phyloP scores from a whole-genome alignment of 2,113 vertebrate genomes.

The Petrocephalus zakoni region DNA sequence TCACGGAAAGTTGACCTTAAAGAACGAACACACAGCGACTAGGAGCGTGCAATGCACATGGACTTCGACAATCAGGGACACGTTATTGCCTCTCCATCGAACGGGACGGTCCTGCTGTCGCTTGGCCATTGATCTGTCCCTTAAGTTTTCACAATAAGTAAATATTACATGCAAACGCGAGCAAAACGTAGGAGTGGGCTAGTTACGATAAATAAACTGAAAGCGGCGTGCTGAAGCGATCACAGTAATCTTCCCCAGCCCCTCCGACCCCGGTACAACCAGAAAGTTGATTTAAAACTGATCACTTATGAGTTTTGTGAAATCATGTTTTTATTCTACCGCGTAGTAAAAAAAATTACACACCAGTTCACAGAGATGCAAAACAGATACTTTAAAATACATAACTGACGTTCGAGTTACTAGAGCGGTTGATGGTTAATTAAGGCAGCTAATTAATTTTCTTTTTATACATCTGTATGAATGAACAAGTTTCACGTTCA shows the following conservation, averaged over 20 bases:
- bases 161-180: not conserved
- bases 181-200: not conserved
- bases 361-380: not conserved
- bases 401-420: not conserved
- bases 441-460: not conserved
- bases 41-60: not conserved
- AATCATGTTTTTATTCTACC: not conserved
- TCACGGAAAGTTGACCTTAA: not conserved
- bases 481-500: not conserved
- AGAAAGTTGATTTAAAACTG: not conserved
- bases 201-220: not conserved
- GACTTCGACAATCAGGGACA: not conserved
- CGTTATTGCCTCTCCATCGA: not conserved
- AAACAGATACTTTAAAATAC: not conserved
- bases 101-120: not conserved
- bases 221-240: not conserved
- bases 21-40: not conserved
- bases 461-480: not conserved
- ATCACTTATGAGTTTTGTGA: not conserved
- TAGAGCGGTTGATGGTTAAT: not conserved
- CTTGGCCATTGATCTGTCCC: not conserved
- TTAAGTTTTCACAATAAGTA: not conserved
- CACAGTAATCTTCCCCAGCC: not conserved
- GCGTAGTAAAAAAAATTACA: not conserved
- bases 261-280: not conserved